Conservation (phyloP, 1,140 invertebrate genomes). For the Argopecten irradians region DNA sequence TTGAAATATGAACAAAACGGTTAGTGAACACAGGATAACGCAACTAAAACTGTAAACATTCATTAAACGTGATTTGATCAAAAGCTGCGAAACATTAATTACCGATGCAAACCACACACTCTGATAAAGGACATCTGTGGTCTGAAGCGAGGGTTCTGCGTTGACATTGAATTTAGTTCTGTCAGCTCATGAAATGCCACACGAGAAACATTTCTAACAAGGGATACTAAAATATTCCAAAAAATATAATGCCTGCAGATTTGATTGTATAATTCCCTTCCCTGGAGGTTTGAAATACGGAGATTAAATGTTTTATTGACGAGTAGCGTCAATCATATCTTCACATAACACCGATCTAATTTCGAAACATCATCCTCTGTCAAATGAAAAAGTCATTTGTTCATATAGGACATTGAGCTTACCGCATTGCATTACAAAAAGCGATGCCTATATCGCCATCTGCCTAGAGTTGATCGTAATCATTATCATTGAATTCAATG, state of each 20-base stretch:
- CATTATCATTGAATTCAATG: neutral
- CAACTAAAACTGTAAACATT: no score
- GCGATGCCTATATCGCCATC: neutral
- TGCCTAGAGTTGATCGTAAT: neutral
- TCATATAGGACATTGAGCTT: neutral
- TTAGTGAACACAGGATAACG: no score
- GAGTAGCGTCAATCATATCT: neutral
- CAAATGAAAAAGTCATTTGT: slow-evolving; percentile 12
- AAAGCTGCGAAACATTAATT: no score
- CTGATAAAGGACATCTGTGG: neutral
- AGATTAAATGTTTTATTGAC: slow-evolving; percentile 12
- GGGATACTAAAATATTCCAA: neutral
- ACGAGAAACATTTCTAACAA: neutral
- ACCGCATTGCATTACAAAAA: neutral
- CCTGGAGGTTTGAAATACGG: neutral
- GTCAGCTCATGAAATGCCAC: neutral
- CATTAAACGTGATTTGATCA: no score
- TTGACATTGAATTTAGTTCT: neutral
- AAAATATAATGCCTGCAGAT: neutral
- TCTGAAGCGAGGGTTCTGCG: neutral
- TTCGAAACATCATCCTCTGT: neutral
- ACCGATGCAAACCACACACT: no score
- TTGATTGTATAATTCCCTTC: neutral
- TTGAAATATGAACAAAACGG: no score
- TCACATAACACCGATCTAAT: neutral